Conservation (phyloP, 30 jellyfish, hydroid and myxozoan species). For the Aurelia aurita complex sp. Pacific region DNA sequence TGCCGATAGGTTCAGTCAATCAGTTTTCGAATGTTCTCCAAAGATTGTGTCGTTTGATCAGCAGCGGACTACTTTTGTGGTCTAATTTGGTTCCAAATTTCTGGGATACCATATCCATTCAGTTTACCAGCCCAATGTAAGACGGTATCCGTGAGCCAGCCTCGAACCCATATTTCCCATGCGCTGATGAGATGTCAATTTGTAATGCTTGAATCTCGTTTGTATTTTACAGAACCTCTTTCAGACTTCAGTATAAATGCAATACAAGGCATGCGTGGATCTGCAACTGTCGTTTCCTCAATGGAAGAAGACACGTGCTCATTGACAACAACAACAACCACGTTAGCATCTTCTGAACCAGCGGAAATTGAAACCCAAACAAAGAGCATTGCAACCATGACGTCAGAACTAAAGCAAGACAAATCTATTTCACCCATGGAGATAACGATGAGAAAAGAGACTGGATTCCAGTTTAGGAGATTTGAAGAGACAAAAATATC, state of each 20-base stretch:
- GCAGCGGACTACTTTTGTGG: no score
- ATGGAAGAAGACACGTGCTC: no score
- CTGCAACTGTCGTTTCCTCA: background rate
- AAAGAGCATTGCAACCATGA: constrained; percentile 76
- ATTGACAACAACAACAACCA: background rate
- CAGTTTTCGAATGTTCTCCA: no score
- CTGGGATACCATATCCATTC: no score
- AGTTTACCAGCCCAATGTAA: no score
- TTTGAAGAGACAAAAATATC: constrained; percentile 62
- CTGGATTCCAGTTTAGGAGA: constrained; percentile 65
- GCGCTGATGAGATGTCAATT: no score
- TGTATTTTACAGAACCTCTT: constrained; percentile 55
- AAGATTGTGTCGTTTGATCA: no score
- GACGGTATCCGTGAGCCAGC: no score
- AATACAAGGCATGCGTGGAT: constrained; percentile 71
- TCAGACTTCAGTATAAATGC: constrained; percentile 86
- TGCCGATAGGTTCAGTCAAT: no score
- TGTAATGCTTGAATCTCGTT: no score
- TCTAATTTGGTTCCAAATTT: no score
- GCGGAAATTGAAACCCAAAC: constrained; percentile 26
- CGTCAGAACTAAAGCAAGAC: constrained; percentile 64
- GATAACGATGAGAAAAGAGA: constrained; percentile 55
- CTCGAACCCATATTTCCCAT: no score
- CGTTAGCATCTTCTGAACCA: constrained; percentile 10
- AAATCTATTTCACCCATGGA: constrained; percentile 77